Evolutionary conservation across 2,797 vertebrate species (phyloP).

Genomic region (Emys orbicularis): DNA sequence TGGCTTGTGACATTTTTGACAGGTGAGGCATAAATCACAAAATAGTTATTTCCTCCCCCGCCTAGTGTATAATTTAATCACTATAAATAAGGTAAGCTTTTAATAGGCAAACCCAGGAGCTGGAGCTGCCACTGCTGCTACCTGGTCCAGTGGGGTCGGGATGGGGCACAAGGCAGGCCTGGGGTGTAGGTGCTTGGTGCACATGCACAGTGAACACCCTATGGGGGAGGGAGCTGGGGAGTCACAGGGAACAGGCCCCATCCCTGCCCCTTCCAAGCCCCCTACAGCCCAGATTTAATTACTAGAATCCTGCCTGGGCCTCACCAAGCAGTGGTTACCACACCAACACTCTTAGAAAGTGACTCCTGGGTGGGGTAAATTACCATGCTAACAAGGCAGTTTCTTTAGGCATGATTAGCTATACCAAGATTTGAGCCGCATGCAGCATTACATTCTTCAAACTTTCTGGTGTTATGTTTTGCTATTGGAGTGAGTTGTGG

Average conservation of each 20-base stretch:
- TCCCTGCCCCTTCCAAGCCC: background rate
- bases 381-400: background rate
- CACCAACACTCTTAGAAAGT: background rate
- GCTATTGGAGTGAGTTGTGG: background rate
- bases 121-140: background rate
- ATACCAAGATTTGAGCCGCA: background rate
- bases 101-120: background rate
- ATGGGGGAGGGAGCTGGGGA: background rate
- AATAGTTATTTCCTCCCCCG: background rate
- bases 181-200: background rate
- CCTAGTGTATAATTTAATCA: background rate
- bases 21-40: background rate
- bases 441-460: background rate
- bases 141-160: background rate
- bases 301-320: background rate
- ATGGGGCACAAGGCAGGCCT: background rate
- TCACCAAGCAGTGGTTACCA: background rate
- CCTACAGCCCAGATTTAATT: background rate
- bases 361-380: background rate
- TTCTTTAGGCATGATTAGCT: background rate
- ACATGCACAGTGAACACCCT: background rate
- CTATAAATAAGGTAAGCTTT: background rate
- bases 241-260: background rate
- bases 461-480: background rate
- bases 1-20: background rate